Evolutionary conservation across 2,797 vertebrate genomes (phyloP), one percentile per base, ranked within the genome.

Genomic region (Astyanax mexicanus): DNA sequence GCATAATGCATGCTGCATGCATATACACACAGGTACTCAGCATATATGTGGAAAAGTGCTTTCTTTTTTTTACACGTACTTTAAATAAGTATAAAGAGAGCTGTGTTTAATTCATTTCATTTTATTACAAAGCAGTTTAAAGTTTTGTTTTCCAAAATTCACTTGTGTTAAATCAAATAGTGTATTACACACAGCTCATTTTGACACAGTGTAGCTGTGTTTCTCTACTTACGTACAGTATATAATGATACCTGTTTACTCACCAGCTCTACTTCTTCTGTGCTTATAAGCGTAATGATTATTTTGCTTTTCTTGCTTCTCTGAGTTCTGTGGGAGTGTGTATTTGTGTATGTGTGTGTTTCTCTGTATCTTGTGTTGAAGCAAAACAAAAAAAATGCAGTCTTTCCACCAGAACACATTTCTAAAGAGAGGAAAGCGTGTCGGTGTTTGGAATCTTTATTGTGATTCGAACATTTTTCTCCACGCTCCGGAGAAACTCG

Each of bases 281-380:
- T 54, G 3, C 19, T 55, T 4, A 25, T 35, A 9, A 45, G 21
- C 17, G 19, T 12, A 7, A 17, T 25, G 38, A 11, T 17, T 44
- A 23, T 75, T 40, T 69, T 42, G 19, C 32, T 27, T 57, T 44
- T 47, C 60, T 67, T 67, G 52, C 71, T 72, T 71, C 32, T 52
- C 58, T 52, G 60, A 66, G 19, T 13, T 40, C 11, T 64, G 29
- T 15, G 2, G 5, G 29, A 32, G 29, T 32, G 29, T 32, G 29
- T 5, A 29, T 32, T n/a, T n/a, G n/a, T 5, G 29, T 32, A n/a
- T n/a, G n/a, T 5, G 29, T 32, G 29, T 32, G 29, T 32, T 29
- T 7, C 0, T 40, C 10, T 62, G 35, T 5, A 2, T 2, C 6
- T 13, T 27, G 8, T 40, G 29, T 23, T 49, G 40, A 32, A n/a